Percentiles rank a stretch among this genome's conserved stretches.
Evolutionary conservation across 2,888 invertebrate genomes (phyloP).

Genomic region (Icerya purchasi): DNA sequence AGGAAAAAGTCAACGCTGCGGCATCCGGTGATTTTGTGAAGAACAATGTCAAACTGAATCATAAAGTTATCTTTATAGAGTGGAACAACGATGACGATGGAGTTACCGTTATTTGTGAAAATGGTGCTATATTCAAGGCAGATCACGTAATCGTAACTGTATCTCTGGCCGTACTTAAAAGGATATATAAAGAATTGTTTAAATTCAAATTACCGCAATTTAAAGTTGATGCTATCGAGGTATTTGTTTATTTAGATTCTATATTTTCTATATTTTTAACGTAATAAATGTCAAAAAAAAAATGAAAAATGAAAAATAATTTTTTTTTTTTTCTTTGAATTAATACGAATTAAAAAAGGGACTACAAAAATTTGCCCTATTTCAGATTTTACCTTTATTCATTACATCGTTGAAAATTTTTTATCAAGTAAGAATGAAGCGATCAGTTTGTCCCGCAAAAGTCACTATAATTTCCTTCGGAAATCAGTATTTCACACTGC

Average conservation of each 20-base stretch:
- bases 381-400: too few species aligned
- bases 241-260: constrained; percentile 11
- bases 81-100: not conserved
- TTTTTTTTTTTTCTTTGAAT: too few species aligned
- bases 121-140: constrained; percentile 33
- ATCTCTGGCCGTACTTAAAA: constrained; percentile 44
- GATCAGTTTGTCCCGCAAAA: too few species aligned
- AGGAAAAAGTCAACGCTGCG: not conserved
- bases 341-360: too few species aligned
- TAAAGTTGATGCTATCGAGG: constrained; percentile 35
- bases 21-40: not conserved
- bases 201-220: constrained; percentile 32
- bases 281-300: too few species aligned
- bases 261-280: too few species aligned
- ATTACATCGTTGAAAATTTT: too few species aligned
- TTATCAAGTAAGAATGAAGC: too few species aligned
- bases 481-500: too few species aligned
- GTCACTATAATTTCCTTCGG: too few species aligned
- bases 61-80: not conserved
- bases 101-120: constrained; percentile 33
- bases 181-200: constrained; percentile 34
- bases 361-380: too few species aligned
- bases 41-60: not conserved
- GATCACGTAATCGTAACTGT: constrained; percentile 44
- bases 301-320: too few species aligned